Conservation (phyloP, 37 sponge, comb jelly and placozoan genomes). For the Amphimedon queenslandica region DNA sequence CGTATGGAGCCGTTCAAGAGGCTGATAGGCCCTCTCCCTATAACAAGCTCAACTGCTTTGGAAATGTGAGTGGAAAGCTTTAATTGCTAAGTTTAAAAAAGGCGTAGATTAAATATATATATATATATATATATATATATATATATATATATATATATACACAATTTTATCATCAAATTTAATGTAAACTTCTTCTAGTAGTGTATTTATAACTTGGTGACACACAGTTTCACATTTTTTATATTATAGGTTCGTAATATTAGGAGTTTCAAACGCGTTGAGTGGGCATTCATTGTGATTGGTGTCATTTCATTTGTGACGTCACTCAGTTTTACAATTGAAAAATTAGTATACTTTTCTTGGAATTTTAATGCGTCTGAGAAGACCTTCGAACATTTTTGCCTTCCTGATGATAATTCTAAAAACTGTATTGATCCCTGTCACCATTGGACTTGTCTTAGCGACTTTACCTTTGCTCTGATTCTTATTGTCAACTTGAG, state of each 20-base stretch:
- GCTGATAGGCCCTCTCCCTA: too few relatives aligned
- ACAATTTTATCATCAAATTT: neutral
- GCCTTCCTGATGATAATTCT: neutral
- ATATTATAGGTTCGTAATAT: conserved; percentile 46
- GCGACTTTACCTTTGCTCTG: conserved; percentile 36
- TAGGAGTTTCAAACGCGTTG: conserved; percentile 27
- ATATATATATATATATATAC: neutral
- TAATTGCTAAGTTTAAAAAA: too few relatives aligned
- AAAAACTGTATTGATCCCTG: neutral
- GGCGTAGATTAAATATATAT: neutral
- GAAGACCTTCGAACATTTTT: too few relatives aligned
- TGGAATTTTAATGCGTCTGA: neutral
- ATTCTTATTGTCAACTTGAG: conserved; percentile 25
- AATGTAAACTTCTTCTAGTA: too few relatives aligned
- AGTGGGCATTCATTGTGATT: conserved; percentile 47
- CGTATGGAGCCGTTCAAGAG: too few relatives aligned
- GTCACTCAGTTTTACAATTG: conserved; percentile 24
- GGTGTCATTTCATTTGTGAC: conserved; percentile 26
- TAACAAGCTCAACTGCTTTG: too few relatives aligned
- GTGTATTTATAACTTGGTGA: too few relatives aligned
- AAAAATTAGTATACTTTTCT: conserved; percentile 27
- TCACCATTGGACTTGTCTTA: conserved; percentile 28
- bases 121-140: neutral
- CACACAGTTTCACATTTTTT: too few relatives aligned
- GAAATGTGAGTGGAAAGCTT: too few relatives aligned